Evolutionary conservation across 2,113 vertebrate species (phyloP).

Genomic region (Strigops habroptila): DNA sequence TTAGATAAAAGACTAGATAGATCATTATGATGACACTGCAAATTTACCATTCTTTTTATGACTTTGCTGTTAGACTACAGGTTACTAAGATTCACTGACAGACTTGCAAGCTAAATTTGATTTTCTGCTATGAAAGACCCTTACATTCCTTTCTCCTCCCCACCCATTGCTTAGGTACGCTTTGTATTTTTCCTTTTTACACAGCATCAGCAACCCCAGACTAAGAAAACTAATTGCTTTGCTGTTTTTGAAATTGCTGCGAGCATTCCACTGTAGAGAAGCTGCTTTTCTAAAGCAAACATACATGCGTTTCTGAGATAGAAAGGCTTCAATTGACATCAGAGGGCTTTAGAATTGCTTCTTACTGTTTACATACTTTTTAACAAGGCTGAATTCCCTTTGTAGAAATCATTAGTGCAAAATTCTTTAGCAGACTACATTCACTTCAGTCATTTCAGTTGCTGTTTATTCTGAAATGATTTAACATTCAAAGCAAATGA

Average conservation of each 20-base stretch:
- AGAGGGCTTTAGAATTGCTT: slow-evolving; percentile 52
- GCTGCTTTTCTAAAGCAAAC: slow-evolving; percentile 52
- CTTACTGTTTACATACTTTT: slow-evolving; percentile 52
- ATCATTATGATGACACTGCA: neutral
- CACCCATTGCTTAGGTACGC: neutral
- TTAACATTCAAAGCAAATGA: slow-evolving; percentile 45
- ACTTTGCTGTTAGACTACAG: neutral
- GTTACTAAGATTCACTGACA: neutral
- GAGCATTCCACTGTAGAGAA: slow-evolving; percentile 45
- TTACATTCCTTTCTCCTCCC: neutral
- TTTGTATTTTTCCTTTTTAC: neutral
- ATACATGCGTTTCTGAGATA: slow-evolving; percentile 33
- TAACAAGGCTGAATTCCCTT: slow-evolving; percentile 40
- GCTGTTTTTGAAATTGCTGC: slow-evolving; percentile 48
- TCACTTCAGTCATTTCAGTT: neutral
- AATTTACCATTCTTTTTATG: neutral
- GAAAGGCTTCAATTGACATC: slow-evolving; percentile 45
- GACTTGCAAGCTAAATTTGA: neutral
- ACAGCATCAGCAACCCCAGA: neutral
- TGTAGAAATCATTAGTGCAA: slow-evolving; percentile 52
- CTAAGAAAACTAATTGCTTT: slow-evolving; percentile 32
- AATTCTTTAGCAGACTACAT: neutral
- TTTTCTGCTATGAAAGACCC: neutral
- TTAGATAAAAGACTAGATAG: neutral
- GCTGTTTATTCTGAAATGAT: slow-evolving; percentile 36